Percentiles rank a stretch among this genome's conserved stretches.
phyloP scores from a whole-genome alignment of 2,888 invertebrate genomes.

The Seladonia tumulorum region DNA sequence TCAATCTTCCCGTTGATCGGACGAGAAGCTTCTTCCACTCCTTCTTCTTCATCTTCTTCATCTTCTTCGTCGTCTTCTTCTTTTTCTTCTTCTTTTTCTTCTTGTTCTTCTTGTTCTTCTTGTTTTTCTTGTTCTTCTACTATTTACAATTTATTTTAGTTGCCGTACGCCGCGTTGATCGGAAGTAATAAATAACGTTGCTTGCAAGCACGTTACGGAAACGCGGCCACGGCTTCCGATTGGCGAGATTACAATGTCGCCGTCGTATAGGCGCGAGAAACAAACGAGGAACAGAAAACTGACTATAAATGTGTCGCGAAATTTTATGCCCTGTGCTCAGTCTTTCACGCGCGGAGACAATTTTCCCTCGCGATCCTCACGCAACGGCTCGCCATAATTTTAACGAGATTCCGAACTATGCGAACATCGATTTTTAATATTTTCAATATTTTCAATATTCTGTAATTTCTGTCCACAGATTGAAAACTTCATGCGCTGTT shows the following conservation, averaged over 20 bases:
- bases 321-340: constrained; percentile 81
- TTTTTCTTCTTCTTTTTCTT: constrained; percentile 16
- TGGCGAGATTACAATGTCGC: constrained; percentile 61
- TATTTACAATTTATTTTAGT: constrained; percentile 71
- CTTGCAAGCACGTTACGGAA: constrained; percentile 59
- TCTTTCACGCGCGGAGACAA: constrained; percentile 67
- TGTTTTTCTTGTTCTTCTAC: constrained; percentile 13
- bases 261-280: constrained; percentile 60
- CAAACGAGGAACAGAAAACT: constrained; percentile 83
- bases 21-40: background rate
- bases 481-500: too few relatives aligned
- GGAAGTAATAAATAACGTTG: constrained; percentile 52
- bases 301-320: constrained; percentile 82
- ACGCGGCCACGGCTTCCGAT: constrained; percentile 45
- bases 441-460: too few relatives aligned
- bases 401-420: background rate
- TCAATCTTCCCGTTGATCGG: background rate
- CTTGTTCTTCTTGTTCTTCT: background rate
- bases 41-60: constrained; percentile 32
- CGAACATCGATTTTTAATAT: too few relatives aligned
- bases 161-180: constrained; percentile 16
- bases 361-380: constrained; percentile 27
- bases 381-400: constrained; percentile 13
- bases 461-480: too few relatives aligned
- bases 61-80: constrained; percentile 14